phyloP scores from a whole-genome alignment of 2,888 invertebrate genomes.

The Archaeoteleia sp. region DNA sequence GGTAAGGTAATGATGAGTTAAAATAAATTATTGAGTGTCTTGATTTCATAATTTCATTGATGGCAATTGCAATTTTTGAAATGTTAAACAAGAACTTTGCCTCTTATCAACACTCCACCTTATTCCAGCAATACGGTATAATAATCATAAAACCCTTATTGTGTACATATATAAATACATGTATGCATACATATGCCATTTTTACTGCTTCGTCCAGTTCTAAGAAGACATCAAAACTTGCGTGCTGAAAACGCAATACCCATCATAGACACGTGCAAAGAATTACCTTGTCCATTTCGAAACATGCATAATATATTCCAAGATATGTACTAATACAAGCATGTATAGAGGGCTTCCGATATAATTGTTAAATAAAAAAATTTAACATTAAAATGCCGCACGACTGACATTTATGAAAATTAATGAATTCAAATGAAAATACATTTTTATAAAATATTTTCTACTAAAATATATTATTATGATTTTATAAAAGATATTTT shows the following conservation, averaged over 20 bases:
- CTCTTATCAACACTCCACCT: slow-evolving; percentile 17
- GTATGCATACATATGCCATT: slow-evolving; percentile 9
- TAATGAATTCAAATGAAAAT: too few relatives aligned
- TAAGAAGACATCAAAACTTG: slow-evolving; percentile 44
- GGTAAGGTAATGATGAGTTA: slow-evolving; percentile 26
- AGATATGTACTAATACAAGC: slow-evolving; percentile 5
- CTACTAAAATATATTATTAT: too few relatives aligned
- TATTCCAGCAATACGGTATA: slow-evolving; percentile 23
- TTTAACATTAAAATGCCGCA: too few relatives aligned
- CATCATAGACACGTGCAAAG: slow-evolving; percentile 39
- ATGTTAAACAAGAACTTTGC: slow-evolving; percentile 12
- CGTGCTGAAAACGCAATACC: slow-evolving; percentile 42
- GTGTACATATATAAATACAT: too few relatives aligned
- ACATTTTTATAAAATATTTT: too few relatives aligned
- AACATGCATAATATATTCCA: slow-evolving; percentile 21
- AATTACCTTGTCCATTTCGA: slow-evolving; percentile 38
- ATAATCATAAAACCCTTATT: slow-evolving; percentile 19
- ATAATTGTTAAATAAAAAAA: too few relatives aligned
- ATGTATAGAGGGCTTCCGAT: background rate
- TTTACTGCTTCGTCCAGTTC: slow-evolving; percentile 36
- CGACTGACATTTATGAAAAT: too few relatives aligned
- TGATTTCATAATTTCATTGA: slow-evolving; percentile 24
- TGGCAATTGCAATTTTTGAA: slow-evolving; percentile 17
- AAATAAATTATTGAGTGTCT: slow-evolving; percentile 25
- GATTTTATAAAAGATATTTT: too few relatives aligned